Base-by-base conservation (phyloP, 2,797 vertebrate genomes). In the Mormyrus proboscirostris region DNA sequence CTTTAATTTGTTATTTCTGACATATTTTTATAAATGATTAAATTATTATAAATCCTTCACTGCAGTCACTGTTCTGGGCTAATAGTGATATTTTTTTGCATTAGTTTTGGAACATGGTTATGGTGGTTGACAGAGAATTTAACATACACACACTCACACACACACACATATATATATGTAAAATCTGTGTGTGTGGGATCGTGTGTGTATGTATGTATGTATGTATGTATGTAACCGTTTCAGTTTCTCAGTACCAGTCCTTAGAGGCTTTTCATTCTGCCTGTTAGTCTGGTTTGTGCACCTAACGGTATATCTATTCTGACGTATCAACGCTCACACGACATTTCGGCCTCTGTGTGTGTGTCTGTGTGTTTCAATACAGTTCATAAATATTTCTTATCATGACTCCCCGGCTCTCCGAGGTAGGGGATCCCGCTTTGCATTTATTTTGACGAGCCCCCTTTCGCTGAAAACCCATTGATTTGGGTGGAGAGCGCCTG, bases 371-470 rank as follows among this genome's bases (percentile, higher is more conserved):
- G 92, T 91, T 93, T 92, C 90, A 91, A 91, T 7, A 88, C 91
- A 91, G 89, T 93, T 91, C 88, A 92, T 90, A 90, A 93, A 93
- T 93, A 91, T 90, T 91, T 92, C 90, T 5, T 88, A 88, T 88
- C 91, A 88, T 91, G 93, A 91, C 92, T 92, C n/a, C 90, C 92
- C 90, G 91, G 94, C 93, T 93, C 93, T 94, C 93, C 93, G 90
- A 93, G 57, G 59, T 44, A 14, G 69, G 29, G 33, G 33, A 41
- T 41, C 73, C 65, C 2, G 89, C 91, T 89, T 69, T 89, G 73
- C 92, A 91, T 95, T 95, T 95, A 94, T 95, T 94, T 94, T 92
- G 91, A 93, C 91, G 92, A 76, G 88, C 7, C 89, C 44, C 44
- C 51, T 85, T 89, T 86, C 29, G 19, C 85, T 87, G 85, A 59